These are phyloP conservation scores for Copidosoma aretas DNA, from an alignment of 2,888 invertebrate genomes.

Conservation along the genomic window DNA sequence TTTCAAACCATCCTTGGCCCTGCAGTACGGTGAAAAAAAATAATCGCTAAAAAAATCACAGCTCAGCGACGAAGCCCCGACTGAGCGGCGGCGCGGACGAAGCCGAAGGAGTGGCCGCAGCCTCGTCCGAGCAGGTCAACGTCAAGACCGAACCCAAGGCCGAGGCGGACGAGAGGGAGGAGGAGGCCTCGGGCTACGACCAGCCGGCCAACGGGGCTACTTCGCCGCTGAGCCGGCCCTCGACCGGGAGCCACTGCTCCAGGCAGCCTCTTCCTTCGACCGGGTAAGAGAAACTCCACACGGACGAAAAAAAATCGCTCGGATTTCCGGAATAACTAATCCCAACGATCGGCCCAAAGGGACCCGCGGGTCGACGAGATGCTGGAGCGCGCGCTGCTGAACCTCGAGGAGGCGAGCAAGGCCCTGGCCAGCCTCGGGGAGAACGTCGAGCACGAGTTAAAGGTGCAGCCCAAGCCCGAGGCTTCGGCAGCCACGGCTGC, in stretches of 20 bases:
- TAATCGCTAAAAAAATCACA: background rate
- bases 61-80: background rate
- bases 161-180: background rate
- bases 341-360: constrained; percentile 38
- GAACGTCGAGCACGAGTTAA: constrained; percentile 57
- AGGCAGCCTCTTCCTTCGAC: constrained; percentile 12
- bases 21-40: too few species aligned
- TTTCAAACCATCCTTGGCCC: too few species aligned
- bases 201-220: background rate
- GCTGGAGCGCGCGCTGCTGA: constrained; percentile 53
- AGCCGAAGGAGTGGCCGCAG: background rate
- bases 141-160: background rate
- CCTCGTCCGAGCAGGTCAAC: background rate
- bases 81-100: constrained; percentile 34
- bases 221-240: background rate
- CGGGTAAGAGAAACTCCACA: constrained; percentile 38
- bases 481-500: background rate
- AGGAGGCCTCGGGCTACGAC: background rate
- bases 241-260: background rate
- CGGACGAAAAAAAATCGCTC: constrained; percentile 47
- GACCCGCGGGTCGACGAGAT: constrained; percentile 55
- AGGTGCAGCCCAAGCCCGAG: constrained; percentile 46
- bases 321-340: background rate
- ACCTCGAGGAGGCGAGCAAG: constrained; percentile 55
- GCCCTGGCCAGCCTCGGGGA: constrained; percentile 52